These are phyloP conservation scores for Drosophila lacteicornis DNA, from an alignment of 1,140 invertebrate genomes.

Conservation along the genomic window DNA sequence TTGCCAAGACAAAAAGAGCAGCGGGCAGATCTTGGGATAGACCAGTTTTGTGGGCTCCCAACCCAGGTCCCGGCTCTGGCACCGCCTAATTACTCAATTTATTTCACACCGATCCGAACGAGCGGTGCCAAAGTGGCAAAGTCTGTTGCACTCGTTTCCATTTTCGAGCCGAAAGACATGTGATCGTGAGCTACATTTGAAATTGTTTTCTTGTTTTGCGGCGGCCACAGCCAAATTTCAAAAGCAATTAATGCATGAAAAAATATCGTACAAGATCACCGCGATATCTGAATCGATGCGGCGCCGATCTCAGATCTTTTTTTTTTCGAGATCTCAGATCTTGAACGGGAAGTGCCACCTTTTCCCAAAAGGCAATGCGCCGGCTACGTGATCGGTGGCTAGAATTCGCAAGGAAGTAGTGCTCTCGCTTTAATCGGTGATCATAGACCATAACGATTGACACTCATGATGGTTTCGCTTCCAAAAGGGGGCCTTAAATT, in stretches of 20 bases:
- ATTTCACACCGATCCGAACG: conserved; percentile 53
- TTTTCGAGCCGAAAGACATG: conserved; percentile 38
- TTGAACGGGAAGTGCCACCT: conserved; percentile 40
- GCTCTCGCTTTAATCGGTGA: neutral
- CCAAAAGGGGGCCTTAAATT: conserved; percentile 23
- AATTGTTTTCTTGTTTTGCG: conserved; percentile 34
- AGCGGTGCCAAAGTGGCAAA: conserved; percentile 42
- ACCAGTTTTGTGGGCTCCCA: conserved; percentile 27
- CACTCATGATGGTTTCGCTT: conserved; percentile 14
- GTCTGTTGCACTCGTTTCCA: conserved; percentile 41
- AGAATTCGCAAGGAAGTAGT: conserved; percentile 21
- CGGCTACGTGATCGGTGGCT: conserved; percentile 18
- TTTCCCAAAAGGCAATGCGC: conserved; percentile 17
- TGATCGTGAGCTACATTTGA: conserved; percentile 75
- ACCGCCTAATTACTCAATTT: conserved; percentile 74
- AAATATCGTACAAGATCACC: conserved; percentile 75
- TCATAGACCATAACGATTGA: conserved; percentile 7
- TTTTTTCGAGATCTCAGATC: conserved; percentile 8
- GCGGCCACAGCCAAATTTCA: conserved; percentile 25
- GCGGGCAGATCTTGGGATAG: conserved; percentile 26
- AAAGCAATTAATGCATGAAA: conserved; percentile 66
- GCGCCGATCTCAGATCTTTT: conserved; percentile 47
- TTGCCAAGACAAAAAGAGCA: conserved; percentile 35
- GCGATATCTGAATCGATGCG: conserved; percentile 40
- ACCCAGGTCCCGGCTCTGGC: conserved; percentile 14